Evolutionary conservation across 2,113 vertebrate species (phyloP).

Genomic region (Falco punctatus): DNA sequence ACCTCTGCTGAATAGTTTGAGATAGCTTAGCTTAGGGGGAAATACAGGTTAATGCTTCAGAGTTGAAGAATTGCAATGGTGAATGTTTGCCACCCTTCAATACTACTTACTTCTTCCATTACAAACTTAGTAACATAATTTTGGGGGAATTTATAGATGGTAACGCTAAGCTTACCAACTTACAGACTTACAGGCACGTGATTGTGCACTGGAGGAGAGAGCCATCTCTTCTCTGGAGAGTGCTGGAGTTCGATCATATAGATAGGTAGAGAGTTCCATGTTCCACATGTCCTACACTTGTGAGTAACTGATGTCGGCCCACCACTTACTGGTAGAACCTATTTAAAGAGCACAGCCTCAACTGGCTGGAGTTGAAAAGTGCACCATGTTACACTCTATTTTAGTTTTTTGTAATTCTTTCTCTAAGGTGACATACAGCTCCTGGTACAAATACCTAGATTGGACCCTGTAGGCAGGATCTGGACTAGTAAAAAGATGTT

Average conservation of each 20-base stretch:
- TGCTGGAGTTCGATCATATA: neutral
- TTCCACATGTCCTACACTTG: neutral
- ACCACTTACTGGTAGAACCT: neutral
- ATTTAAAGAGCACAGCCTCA: neutral
- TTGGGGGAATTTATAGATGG: neutral
- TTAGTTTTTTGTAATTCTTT: neutral
- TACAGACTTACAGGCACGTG: neutral
- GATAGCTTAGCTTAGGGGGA: neutral
- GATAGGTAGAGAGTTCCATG: neutral
- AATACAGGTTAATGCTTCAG: neutral
- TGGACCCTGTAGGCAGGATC: neutral
- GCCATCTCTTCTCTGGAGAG: neutral
- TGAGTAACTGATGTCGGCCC: neutral
- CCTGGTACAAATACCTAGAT: neutral
- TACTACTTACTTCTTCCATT: neutral
- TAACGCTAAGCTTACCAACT: neutral
- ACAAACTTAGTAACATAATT: neutral
- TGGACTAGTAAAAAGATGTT: neutral
- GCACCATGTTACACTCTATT: neutral
- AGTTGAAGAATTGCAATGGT: too few relatives aligned
- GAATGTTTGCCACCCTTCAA: neutral
- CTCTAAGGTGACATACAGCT: neutral
- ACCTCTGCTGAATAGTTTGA: neutral
- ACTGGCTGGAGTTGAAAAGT: neutral
- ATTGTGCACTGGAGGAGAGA: neutral